Conservation (phyloP, 2,888 invertebrate species). For the Andrena flavipes region DNA sequence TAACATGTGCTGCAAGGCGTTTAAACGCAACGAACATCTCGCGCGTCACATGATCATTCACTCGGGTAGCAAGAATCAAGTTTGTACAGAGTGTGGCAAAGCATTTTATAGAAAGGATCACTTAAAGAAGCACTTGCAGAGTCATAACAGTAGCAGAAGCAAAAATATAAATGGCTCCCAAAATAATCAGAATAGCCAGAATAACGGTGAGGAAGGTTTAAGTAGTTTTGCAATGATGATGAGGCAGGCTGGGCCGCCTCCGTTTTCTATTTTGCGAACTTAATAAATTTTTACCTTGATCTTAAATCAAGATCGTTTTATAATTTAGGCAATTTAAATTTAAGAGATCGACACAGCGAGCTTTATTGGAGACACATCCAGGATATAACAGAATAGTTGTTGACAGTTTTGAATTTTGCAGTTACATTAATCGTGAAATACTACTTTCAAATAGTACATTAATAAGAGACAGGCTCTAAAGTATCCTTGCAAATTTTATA, state of each 20-base stretch:
- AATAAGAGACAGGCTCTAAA: conserved; percentile 30
- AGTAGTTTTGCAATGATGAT: conserved; percentile 81
- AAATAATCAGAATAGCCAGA: conserved; percentile 83
- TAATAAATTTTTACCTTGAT: conserved; percentile 66
- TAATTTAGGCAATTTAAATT: conserved; percentile 50
- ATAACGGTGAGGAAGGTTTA: conserved; percentile 76
- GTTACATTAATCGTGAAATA: conserved; percentile 30
- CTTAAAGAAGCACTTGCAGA: conserved; percentile 91
- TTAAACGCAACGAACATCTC: conserved; percentile 93
- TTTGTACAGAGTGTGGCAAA: conserved; percentile 90
- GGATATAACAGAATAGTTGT: conserved; percentile 40
- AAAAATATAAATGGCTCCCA: conserved; percentile 85
- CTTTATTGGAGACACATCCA: conserved; percentile 48
- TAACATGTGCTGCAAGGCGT: conserved; percentile 91
- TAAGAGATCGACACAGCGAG: conserved; percentile 47
- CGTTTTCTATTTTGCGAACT: conserved; percentile 82
- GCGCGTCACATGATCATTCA: conserved; percentile 94
- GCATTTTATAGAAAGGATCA: conserved; percentile 93
- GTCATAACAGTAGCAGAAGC: conserved; percentile 90
- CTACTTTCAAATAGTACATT: conserved; percentile 33
- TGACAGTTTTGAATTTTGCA: conserved; percentile 47
- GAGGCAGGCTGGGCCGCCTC: conserved; percentile 82
- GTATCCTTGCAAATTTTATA: conserved; percentile 54
- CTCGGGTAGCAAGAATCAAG: conserved; percentile 93
- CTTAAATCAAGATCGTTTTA: conserved; percentile 46